Percentiles rank a stretch among this genome's conserved stretches.
Conservation (phyloP, 2,888 invertebrate genomes). For the Pyrochroa serraticornis region DNA sequence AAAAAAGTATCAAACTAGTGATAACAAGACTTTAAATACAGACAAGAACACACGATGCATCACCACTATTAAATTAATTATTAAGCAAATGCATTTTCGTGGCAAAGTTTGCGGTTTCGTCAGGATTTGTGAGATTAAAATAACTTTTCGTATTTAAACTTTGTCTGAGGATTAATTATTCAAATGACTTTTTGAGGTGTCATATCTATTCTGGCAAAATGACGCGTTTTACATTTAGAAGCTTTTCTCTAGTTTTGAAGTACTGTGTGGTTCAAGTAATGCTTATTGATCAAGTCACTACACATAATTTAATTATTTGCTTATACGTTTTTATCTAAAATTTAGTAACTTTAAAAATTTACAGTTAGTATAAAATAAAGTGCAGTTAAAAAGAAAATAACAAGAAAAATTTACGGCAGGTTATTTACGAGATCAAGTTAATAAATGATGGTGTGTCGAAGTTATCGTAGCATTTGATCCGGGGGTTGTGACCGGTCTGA, state of each 20-base stretch:
- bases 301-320: too few species aligned
- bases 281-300: too few species aligned
- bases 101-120: conserved; percentile 8
- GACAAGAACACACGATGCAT: conserved; percentile 5
- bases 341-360: background rate
- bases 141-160: conserved; percentile 15
- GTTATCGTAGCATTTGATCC: conserved; percentile 17
- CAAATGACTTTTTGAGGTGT: conserved; percentile 16
- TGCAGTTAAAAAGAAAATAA: too few species aligned
- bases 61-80: conserved; percentile 8
- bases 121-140: conserved; percentile 13
- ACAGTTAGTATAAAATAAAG: too few species aligned
- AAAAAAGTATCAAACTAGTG: too few species aligned
- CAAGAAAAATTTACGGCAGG: background rate
- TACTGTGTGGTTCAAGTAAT: too few species aligned
- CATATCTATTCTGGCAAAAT: conserved; percentile 12
- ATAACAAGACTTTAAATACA: background rate
- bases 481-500: conserved; percentile 12
- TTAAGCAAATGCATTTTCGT: background rate
- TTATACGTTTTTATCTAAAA: background rate
- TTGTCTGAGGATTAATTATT: conserved; percentile 18
- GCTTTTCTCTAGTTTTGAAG: too few species aligned
- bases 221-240: conserved; percentile 13
- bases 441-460: conserved; percentile 14
- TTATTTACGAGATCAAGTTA: conserved; percentile 1